Percentiles rank a stretch among this genome's conserved stretches.
Conservation (phyloP, 2,888 invertebrate genomes). For the Drosophila peninsularis region DNA sequence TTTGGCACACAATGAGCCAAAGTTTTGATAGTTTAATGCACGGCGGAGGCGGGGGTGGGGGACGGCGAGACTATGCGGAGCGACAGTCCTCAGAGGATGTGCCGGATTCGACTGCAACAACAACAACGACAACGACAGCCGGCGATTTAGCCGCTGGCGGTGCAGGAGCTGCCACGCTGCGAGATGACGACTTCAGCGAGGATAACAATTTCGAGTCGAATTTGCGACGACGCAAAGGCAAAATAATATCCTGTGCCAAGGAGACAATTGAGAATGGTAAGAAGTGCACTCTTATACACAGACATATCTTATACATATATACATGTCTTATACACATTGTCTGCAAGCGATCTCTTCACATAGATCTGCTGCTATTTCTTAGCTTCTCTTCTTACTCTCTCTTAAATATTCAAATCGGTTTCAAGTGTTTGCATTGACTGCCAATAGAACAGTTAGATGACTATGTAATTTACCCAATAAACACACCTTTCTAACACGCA, state of each 20-base stretch:
- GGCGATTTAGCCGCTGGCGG: slow-evolving; percentile 59
- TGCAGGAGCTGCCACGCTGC: slow-evolving; percentile 55
- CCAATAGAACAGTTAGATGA: neutral
- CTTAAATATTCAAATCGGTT: slow-evolving; percentile 1
- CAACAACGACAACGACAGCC: slow-evolving; percentile 62
- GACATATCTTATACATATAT: too few relatives aligned
- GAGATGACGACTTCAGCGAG: slow-evolving; percentile 80
- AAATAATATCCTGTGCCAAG: slow-evolving; percentile 85
- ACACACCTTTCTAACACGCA: slow-evolving; percentile 23
- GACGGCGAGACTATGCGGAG: slow-evolving; percentile 67
- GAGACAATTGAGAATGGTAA: slow-evolving; percentile 85
- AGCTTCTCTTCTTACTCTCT: neutral
- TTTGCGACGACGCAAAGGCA: slow-evolving; percentile 84
- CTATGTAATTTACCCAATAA: slow-evolving; percentile 9
- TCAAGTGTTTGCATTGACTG: neutral
- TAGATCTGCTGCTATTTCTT: neutral
- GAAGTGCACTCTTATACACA: slow-evolving; percentile 29
- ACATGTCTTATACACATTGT: too few relatives aligned
- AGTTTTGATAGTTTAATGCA: slow-evolving; percentile 82
- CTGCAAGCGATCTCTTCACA: neutral
- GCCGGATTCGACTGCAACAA: slow-evolving; percentile 73
- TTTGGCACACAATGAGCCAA: slow-evolving; percentile 80
- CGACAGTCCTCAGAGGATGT: slow-evolving; percentile 83
- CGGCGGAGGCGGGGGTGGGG: slow-evolving; percentile 48
- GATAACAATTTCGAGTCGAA: slow-evolving; percentile 84